Percentiles rank a stretch among this genome's conserved stretches.
Evolutionary conservation across 2,113 vertebrate genomes (phyloP).

Genomic region (Pluvianellus socialis): DNA sequence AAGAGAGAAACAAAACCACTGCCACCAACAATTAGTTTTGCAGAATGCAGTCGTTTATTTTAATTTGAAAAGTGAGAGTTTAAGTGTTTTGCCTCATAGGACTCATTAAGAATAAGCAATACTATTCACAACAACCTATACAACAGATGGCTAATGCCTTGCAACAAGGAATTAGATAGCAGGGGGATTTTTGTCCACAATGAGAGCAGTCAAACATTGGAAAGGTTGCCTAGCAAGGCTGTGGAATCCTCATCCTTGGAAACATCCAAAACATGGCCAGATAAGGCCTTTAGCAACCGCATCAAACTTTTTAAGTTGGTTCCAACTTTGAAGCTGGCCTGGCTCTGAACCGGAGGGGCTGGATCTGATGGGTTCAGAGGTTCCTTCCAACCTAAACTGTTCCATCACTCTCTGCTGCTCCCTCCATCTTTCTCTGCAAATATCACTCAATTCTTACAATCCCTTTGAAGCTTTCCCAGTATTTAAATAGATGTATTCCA

Average conservation of each 20-base stretch:
- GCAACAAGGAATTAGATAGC: constrained; percentile 15
- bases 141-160: constrained; percentile 33
- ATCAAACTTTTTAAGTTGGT: not conserved
- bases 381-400: not conserved
- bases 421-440: not conserved
- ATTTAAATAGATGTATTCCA: not conserved
- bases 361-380: not conserved
- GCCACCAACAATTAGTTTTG: not conserved
- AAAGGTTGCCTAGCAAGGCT: constrained; percentile 16
- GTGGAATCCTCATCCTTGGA: not conserved
- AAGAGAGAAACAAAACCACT: not conserved
- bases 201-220: not conserved
- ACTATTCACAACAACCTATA: constrained; percentile 1
- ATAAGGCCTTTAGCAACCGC: not conserved
- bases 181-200: not conserved
- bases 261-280: not conserved
- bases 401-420: not conserved
- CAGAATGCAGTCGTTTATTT: constrained; percentile 1
- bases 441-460: not conserved
- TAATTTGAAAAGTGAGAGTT: constrained; percentile 44
- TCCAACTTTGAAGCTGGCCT: not conserved
- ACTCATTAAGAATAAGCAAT: not conserved
- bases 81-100: constrained; percentile 33
- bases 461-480: not conserved
- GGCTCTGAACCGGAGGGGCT: not conserved